phyloP scores from a whole-genome alignment of 2,888 invertebrate species.

The Ditylenchus weischeri region DNA sequence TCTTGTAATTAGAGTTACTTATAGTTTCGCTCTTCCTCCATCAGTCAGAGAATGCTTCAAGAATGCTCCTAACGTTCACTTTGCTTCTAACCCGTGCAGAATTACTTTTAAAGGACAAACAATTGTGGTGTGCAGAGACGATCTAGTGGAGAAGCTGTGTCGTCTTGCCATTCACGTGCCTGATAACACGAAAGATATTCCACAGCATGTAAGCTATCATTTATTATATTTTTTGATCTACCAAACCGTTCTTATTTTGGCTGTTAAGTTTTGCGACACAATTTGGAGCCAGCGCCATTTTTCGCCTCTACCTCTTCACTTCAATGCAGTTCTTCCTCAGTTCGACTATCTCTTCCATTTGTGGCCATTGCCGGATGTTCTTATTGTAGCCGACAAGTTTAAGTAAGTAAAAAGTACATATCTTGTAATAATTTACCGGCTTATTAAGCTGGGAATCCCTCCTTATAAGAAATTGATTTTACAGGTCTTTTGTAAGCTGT shows the following conservation, averaged over 20 bases:
- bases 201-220: constrained; percentile 22
- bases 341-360: constrained; percentile 79
- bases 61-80: constrained; percentile 69
- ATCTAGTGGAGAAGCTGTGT: constrained; percentile 86
- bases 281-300: constrained; percentile 65
- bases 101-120: constrained; percentile 86
- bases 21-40: constrained; percentile 9
- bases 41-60: constrained; percentile 3
- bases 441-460: background rate
- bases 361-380: constrained; percentile 87
- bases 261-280: constrained; percentile 34
- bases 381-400: constrained; percentile 86
- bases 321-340: constrained; percentile 84
- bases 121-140: constrained; percentile 73
- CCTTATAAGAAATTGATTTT: constrained; percentile 75
- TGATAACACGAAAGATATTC: constrained; percentile 21
- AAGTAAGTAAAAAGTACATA: constrained; percentile 54
- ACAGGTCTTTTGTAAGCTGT: constrained; percentile 60
- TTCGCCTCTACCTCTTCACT: constrained; percentile 77
- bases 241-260: background rate
- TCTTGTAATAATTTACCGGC: too few relatives aligned
- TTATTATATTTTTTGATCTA: background rate
- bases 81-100: constrained; percentile 88
- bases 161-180: constrained; percentile 83
- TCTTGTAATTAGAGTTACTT: background rate